Evolutionary conservation across 30 jellyfish, hydroid and myxozoan species (phyloP).

Genomic region (Cassiopea andromeda): DNA sequence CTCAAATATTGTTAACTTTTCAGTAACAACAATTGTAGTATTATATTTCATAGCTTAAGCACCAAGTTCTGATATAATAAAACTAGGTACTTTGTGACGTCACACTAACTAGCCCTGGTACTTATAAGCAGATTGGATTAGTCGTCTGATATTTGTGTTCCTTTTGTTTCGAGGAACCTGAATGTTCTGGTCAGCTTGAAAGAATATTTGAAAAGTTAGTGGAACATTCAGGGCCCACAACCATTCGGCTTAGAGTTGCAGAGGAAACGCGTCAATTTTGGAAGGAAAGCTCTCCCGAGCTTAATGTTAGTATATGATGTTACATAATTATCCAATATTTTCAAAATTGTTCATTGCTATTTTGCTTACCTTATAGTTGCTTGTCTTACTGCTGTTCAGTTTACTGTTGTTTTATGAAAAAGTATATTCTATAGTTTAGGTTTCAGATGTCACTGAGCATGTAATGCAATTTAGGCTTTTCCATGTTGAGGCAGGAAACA

Average conservation of each 20-base stretch:
- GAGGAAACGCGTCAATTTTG: slow-evolving; percentile 79
- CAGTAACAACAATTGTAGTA: no score
- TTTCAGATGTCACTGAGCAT: no score
- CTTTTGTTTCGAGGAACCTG: slow-evolving; percentile 19
- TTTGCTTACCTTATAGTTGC: not conserved
- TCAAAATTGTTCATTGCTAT: not conserved
- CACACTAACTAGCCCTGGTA: no score
- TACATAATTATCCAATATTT: not conserved
- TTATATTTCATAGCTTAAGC: no score
- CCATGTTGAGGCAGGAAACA: no score
- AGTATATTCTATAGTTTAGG: no score
- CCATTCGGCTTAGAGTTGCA: slow-evolving; percentile 77
- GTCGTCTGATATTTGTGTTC: no score
- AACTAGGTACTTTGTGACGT: no score
- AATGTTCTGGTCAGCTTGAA: slow-evolving; percentile 44
- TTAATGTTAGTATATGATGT: slow-evolving; percentile 53
- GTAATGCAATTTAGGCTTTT: no score
- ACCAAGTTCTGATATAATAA: no score
- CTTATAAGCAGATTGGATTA: no score
- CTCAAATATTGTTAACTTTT: no score
- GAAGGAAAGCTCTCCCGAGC: slow-evolving; percentile 87
- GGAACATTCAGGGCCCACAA: slow-evolving; percentile 56
- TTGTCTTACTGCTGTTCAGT: not conserved
- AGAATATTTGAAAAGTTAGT: slow-evolving; percentile 84
- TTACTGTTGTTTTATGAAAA: not conserved